Evolutionary conservation across 2,797 vertebrate species (phyloP), one percentile per base, ranked within the genome.

Genomic region (Merluccius polli): DNA sequence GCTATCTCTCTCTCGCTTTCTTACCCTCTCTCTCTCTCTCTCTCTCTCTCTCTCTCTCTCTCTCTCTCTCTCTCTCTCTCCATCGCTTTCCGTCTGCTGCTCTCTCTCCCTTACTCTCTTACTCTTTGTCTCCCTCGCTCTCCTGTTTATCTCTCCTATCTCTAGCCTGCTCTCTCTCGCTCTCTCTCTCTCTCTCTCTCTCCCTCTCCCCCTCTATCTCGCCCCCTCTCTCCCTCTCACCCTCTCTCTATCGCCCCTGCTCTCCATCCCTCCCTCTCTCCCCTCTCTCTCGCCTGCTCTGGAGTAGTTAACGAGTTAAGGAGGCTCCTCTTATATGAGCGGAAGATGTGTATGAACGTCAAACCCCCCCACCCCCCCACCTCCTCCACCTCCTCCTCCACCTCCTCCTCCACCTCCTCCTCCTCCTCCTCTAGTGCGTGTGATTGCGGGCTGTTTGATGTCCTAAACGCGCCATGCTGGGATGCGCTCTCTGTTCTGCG

Each of bases 381-480:
- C 35, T 27, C 63, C 77, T 36, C 78, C 74, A 7, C 88, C 87
- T 16, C 52, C 67, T 31, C 72, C 83, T 81, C 82, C 85, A 83
- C 70, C 71, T 31, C 77, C 36, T 27, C 63, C 78, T 36, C 78
- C 74, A 5, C 88, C 87, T 18, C 59, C 67, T 32, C 72, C 84
- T 81, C 82, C 86, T 83, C 70, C 71, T 32, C 77, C 86, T 88
- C 90, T 82, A 80, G 88, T 86, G 88, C 90, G 83, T 82, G 91
- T 93, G 92, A 94, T 93, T 93, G 92, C 88, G 87, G 89, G 88
- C 88, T 71, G 88, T 94, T 93, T 94, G 92, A 94, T 93, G 92
- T 93, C 90, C 88, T 93, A 94, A 94, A 94, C 90, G 89, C 88
- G 78, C 85, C 91, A 85, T 91, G 88, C 92, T 92, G 92, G 92